These are phyloP conservation scores for Rhagium mordax DNA, from an alignment of 2,888 invertebrate species.

Conservation along the genomic window DNA sequence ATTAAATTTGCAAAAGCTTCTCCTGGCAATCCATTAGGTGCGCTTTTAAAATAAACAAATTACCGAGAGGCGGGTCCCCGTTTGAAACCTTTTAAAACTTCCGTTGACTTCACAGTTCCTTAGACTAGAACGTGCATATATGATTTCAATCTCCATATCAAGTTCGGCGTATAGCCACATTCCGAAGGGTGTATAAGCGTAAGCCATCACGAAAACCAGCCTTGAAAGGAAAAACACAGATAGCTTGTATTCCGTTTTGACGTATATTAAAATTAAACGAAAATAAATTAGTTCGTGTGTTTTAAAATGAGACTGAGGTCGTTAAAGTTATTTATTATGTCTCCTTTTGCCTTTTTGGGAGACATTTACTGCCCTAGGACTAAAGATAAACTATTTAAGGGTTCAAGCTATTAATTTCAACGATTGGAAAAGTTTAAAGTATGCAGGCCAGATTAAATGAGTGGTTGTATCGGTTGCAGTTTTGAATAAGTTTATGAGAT, in stretches of 20 bases:
- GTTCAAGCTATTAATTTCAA: conserved; percentile 38
- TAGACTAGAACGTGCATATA: conserved; percentile 36
- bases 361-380: conserved; percentile 10
- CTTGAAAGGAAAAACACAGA: conserved; percentile 6
- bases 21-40: neutral
- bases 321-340: conserved; percentile 30
- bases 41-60: conserved; percentile 14
- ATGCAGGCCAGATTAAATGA: conserved; percentile 41
- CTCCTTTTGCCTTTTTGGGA: conserved; percentile 22
- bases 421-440: conserved; percentile 49
- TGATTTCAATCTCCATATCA: conserved; percentile 37
- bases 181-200: neutral
- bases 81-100: conserved; percentile 31
- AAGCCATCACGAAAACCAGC: neutral
- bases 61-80: neutral
- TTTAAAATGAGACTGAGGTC: conserved; percentile 22
- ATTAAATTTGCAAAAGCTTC: neutral
- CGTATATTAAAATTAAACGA: conserved; percentile 28
- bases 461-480: conserved; percentile 11
- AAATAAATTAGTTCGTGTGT: conserved; percentile 22
- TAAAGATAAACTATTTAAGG: conserved; percentile 34
- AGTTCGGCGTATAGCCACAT: neutral
- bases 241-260: conserved; percentile 19
- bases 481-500: conserved; percentile 29
- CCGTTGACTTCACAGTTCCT: conserved; percentile 40